Percentiles rank a stretch among this genome's conserved stretches.
Evolutionary conservation across 2,888 invertebrate species (phyloP).

Genomic region (Hypercompe scribonia): DNA sequence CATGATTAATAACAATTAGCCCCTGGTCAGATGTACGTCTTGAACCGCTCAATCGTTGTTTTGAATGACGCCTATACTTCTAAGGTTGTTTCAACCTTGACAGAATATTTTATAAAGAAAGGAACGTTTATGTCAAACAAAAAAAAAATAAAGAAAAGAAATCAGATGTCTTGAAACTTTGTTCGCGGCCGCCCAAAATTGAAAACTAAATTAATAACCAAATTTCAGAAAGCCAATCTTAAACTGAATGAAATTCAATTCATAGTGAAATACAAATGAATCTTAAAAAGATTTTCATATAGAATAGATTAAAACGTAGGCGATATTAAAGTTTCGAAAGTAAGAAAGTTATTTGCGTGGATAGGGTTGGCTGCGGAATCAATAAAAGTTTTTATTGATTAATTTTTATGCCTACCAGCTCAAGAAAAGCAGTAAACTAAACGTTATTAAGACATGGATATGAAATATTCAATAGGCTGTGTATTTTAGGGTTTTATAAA

Average conservation of each 20-base stretch:
- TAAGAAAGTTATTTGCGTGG: constrained; percentile 68
- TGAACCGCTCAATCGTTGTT: no score
- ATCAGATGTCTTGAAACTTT: constrained; percentile 16
- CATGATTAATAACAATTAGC: not conserved
- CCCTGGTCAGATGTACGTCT: not conserved
- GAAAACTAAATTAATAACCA: constrained; percentile 17
- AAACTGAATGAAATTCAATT: constrained; percentile 49
- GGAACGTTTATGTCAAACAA: not conserved
- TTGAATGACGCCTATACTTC: no score
- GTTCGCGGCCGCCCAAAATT: constrained; percentile 12
- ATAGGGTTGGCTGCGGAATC: constrained; percentile 32
- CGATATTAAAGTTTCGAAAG: constrained; percentile 66
- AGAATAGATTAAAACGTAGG: constrained; percentile 58
- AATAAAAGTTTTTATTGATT: not conserved
- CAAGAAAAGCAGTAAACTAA: not conserved
- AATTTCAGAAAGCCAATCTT: constrained; percentile 30
- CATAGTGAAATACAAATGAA: constrained; percentile 56
- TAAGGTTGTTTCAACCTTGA: not conserved
- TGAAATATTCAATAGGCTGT: not conserved
- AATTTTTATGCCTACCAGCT: not conserved
- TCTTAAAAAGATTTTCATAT: constrained; percentile 53
- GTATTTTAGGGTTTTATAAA: not conserved
- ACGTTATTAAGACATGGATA: not conserved
- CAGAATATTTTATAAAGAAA: not conserved
- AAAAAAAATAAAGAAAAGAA: not conserved